phyloP scores from a whole-genome alignment of 2,797 vertebrate species.

The Uromys caudimaculatus region DNA sequence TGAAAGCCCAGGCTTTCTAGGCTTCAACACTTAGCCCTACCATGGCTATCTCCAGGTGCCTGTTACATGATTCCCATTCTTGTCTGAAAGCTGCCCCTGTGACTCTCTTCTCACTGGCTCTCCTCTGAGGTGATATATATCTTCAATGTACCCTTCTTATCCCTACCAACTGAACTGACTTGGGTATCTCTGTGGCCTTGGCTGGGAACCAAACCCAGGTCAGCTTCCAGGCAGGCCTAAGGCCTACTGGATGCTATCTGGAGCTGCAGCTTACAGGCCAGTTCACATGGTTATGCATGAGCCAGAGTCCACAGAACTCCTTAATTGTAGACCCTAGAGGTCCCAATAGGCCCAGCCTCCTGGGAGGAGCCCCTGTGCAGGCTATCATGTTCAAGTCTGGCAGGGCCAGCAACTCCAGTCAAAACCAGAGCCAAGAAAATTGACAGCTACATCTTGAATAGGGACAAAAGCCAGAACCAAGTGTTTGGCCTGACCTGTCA shows the following conservation, averaged over 20 bases:
- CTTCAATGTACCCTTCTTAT: background rate
- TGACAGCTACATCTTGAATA: background rate
- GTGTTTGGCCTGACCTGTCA: conserved; percentile 2
- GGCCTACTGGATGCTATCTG: background rate
- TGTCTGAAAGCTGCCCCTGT: background rate
- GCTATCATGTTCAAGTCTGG: conserved; percentile 31
- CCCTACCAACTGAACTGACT: background rate
- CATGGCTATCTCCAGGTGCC: background rate
- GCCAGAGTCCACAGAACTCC: background rate
- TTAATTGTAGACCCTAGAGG: background rate
- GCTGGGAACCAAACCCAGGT: background rate
- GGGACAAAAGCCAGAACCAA: background rate
- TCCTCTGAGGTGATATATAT: background rate
- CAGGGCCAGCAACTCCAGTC: background rate
- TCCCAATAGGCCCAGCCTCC: background rate
- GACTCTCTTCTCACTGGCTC: background rate
- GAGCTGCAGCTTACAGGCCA: background rate
- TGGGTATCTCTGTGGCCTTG: background rate
- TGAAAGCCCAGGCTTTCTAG: background rate
- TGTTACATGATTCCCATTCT: conserved; percentile 21
- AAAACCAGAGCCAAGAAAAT: conserved; percentile 41
- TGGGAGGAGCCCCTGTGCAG: background rate
- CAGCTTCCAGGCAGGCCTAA: background rate
- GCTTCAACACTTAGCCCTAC: background rate
- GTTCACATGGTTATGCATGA: background rate